Conservation (phyloP, 2,888 invertebrate species). For the Sialis lutaria region DNA sequence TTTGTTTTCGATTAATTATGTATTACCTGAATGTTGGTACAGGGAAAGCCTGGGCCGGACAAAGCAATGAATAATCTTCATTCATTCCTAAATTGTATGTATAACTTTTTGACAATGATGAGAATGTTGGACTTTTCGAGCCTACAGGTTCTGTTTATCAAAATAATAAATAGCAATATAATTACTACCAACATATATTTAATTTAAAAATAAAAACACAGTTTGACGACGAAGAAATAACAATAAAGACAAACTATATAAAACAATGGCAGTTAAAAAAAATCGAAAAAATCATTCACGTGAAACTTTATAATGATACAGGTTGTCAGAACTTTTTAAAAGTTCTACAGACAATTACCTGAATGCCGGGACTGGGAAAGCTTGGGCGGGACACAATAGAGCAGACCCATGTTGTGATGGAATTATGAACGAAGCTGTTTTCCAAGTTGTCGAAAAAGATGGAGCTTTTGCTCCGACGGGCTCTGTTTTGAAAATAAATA, state of each 20-base stretch:
- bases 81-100: conserved; percentile 16
- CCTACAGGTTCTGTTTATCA: conserved; percentile 39
- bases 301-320: too few relatives aligned
- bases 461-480: not conserved
- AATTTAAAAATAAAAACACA: too few relatives aligned
- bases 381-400: conserved; percentile 52
- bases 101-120: conserved; percentile 47
- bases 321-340: not conserved
- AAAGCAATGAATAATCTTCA: conserved; percentile 36
- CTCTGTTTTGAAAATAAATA: not conserved
- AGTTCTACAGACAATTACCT: conserved; percentile 37
- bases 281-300: too few relatives aligned
- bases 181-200: too few relatives aligned
- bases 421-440: conserved; percentile 38
- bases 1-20: conserved; percentile 4
- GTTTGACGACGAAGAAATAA: too few relatives aligned
- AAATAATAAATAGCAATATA: not conserved
- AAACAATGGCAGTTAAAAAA: too few relatives aligned
- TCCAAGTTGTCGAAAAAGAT: conserved; percentile 31
- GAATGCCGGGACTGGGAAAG: conserved; percentile 50
- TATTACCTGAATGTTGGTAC: conserved; percentile 43
- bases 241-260: too few relatives aligned
- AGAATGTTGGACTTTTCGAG: conserved; percentile 45
- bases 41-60: conserved; percentile 51
- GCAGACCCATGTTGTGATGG: conserved; percentile 36